Percentiles rank a stretch among this genome's conserved stretches.
These are phyloP conservation scores for Acanthosepion pharaonis DNA, from an alignment of 2,888 invertebrate species.

Conservation along the genomic window DNA sequence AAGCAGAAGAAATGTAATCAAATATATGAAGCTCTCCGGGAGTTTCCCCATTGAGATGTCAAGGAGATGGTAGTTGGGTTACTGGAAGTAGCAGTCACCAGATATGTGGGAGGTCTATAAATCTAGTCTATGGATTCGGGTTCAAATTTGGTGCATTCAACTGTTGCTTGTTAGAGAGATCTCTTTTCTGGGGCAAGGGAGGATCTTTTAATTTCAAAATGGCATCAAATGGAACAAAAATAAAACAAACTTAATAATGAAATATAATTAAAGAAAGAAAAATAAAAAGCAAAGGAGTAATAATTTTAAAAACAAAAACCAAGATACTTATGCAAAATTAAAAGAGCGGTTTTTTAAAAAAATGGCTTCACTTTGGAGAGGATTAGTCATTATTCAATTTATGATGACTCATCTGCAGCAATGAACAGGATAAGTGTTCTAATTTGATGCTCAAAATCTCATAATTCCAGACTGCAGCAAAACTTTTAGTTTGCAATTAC, in stretches of 20 bases:
- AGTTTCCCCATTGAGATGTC: not conserved
- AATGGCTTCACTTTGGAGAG: not conserved
- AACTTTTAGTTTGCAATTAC: not conserved
- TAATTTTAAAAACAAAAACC: not conserved
- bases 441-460: not conserved
- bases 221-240: not conserved
- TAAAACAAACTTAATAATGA: not conserved
- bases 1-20: not conserved
- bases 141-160: conserved; percentile 22
- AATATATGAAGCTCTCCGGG: not conserved
- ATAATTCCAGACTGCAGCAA: not conserved
- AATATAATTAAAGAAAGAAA: not conserved
- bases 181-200: not conserved
- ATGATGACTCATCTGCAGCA: not conserved
- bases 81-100: not conserved
- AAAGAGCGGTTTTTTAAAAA: not conserved
- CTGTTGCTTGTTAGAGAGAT: not conserved
- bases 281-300: not conserved
- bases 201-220: not conserved
- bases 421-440: not conserved
- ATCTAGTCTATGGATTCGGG: not conserved
- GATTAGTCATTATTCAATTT: not conserved
- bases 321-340: not conserved
- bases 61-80: not conserved
- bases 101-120: not conserved